These are phyloP conservation scores for Isichthys henryi DNA, from an alignment of 2,113 vertebrate genomes.

Conservation along the genomic window DNA sequence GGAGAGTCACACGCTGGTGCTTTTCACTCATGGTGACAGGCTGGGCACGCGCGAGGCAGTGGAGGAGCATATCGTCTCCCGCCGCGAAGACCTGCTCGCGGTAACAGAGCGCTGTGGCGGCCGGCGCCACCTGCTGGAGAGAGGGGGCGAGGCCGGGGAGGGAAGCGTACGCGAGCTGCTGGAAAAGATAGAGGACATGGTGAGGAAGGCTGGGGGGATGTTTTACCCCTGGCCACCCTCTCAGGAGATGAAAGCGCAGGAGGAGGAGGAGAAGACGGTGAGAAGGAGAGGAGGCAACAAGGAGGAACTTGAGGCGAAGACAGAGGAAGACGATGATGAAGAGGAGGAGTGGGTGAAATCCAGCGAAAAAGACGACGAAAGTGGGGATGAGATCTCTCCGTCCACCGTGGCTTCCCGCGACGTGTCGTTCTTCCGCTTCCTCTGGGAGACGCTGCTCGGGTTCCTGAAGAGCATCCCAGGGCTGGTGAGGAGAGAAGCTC, in stretches of 20 bases:
- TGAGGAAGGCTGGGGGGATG: conserved; percentile 31
- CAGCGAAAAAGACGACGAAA: conserved; percentile 45
- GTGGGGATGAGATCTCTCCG: conserved; percentile 31
- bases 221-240: conserved; percentile 49
- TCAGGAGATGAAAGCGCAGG: conserved; percentile 36
- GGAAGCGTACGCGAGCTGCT: conserved; percentile 48
- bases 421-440: conserved; percentile 32
- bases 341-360: conserved; percentile 37
- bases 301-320: not conserved
- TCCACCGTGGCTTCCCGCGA: not conserved
- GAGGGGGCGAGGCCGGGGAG: conserved; percentile 4
- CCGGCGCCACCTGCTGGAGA: conserved; percentile 50
- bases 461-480: conserved; percentile 48
- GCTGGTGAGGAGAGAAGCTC: conserved; percentile 49
- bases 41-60: conserved; percentile 46
- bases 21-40: conserved; percentile 58
- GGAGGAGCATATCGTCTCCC: conserved; percentile 47
- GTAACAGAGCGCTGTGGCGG: conserved; percentile 49
- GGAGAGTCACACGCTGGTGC: conserved; percentile 40
- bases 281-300: conserved; percentile 21
- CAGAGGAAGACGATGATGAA: not conserved
- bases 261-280: conserved; percentile 33
- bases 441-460: conserved; percentile 48
- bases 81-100: conserved; percentile 49
- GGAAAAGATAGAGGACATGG: conserved; percentile 52